phyloP scores from a whole-genome alignment of 2,797 vertebrate species.

The Capromys pilorides region DNA sequence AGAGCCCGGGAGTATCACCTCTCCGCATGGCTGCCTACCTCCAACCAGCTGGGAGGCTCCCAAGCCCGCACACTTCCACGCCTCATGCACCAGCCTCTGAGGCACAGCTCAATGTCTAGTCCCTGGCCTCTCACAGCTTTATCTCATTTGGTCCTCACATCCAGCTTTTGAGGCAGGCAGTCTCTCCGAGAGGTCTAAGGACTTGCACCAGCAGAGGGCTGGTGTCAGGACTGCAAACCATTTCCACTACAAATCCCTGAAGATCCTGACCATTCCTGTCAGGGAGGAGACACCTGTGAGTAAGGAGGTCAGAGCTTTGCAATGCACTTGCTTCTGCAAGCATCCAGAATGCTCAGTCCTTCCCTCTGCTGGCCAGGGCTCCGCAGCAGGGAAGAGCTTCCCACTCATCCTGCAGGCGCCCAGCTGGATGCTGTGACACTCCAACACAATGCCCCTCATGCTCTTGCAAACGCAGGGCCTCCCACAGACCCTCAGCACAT shows the following conservation, averaged over 20 bases:
- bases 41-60: background rate
- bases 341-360: background rate
- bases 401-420: background rate
- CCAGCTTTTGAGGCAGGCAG: background rate
- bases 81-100: rapidly evolving
- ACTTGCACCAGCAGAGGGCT: background rate
- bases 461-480: slow-evolving; percentile 64
- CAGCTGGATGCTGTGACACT: background rate
- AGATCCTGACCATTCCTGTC: background rate
- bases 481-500: slow-evolving; percentile 73
- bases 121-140: rapidly evolving
- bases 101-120: rapidly evolving
- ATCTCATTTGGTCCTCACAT: background rate
- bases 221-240: background rate
- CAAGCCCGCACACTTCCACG: background rate
- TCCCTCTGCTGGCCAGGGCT: background rate
- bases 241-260: rapidly evolving
- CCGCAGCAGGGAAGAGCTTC: background rate
- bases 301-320: background rate
- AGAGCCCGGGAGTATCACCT: background rate
- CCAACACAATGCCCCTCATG: slow-evolving; percentile 13
- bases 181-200: background rate
- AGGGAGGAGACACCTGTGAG: background rate
- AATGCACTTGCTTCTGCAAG: background rate
- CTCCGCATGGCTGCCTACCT: background rate